Evolutionary conservation across 2,797 vertebrate species (phyloP), one percentile per base, ranked within the genome.

Genomic region (Oophaga sylvatica): DNA sequence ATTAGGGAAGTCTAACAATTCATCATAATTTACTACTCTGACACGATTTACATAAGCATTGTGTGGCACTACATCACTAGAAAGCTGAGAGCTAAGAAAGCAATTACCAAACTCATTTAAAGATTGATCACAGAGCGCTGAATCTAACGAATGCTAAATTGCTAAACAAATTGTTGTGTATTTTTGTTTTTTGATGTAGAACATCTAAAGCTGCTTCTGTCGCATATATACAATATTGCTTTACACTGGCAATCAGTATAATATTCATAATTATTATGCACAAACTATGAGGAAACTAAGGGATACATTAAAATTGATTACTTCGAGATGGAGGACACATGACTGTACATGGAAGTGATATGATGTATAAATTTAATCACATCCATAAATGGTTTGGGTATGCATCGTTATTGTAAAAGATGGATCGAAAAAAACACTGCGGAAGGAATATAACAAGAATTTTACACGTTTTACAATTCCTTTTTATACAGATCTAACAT

Each of bases 71-170:
- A 84, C 56, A 84, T 84, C 68, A 62, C 70, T 48, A 35, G 53
- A 75, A 75, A 45, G 70, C 82, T 84, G 56, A 75, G 82, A 56
- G 48, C 67, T 83, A 65, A 71, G 57, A 84, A 84, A 75, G 70
- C 70, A 84, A 84, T 84, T 84, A 84, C 59, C 56, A 75, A 62
- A 31, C 82, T 75, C 68, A 62, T 84, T 84, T 84, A 62, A 83
- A 84, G 70, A 84, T 84, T 75, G 68, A 84, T 84, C 82, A 84
- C 70, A 62, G 68, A 41, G 56, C 53, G 20, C 82, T n/a, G 26
- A 22, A 73, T 68, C 57, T 83, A 53, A 67, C 17, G 26, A 56
- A 83, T 29, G 56, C 26, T 56, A 59, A 71, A 59, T 57, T 71
- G 48, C 16, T 16, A 60, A 35, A 75, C 65, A 83, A 31, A 73